Evolutionary conservation across 2,888 invertebrate genomes (phyloP).

Genomic region (Clivina fossor): DNA sequence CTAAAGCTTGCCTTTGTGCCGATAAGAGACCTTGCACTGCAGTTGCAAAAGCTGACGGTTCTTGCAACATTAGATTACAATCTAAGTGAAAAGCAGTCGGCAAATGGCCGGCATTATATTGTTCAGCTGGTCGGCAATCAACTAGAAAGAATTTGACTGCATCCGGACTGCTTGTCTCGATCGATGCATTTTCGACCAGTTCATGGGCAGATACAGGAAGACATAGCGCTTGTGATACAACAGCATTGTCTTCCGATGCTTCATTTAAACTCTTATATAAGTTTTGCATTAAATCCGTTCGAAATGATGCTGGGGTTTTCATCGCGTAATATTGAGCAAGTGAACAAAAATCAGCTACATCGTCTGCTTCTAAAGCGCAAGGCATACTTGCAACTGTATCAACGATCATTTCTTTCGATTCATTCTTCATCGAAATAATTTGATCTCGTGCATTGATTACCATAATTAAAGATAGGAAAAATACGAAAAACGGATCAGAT

Average conservation of each 20-base stretch:
- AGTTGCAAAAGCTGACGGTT: conserved; percentile 90
- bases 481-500: conserved; percentile 93
- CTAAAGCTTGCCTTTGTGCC: conserved; percentile 85
- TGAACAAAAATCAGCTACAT: conserved; percentile 95
- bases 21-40: conserved; percentile 90
- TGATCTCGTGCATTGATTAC: conserved; percentile 91
- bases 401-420: conserved; percentile 69
- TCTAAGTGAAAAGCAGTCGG: conserved; percentile 98
- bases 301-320: conserved; percentile 90
- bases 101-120: conserved; percentile 95
- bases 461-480: conserved; percentile 93
- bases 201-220: conserved; percentile 95
- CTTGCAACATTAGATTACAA: conserved; percentile 95
- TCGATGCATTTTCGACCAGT: conserved; percentile 78
- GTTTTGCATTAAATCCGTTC: conserved; percentile 75
- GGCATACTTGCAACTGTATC: conserved; percentile 75
- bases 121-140: conserved; percentile 94
- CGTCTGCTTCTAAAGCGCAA: conserved; percentile 85
- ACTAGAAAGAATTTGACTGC: conserved; percentile 86
- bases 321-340: conserved; percentile 94
- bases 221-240: conserved; percentile 72
- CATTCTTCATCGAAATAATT: conserved; percentile 74
- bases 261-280: conserved; percentile 53
- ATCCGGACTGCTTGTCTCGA: conserved; percentile 64
- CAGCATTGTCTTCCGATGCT: conserved; percentile 30